Evolutionary conservation across 2,888 invertebrate genomes (phyloP).

Genomic region (Taphrorychus bicolor): DNA sequence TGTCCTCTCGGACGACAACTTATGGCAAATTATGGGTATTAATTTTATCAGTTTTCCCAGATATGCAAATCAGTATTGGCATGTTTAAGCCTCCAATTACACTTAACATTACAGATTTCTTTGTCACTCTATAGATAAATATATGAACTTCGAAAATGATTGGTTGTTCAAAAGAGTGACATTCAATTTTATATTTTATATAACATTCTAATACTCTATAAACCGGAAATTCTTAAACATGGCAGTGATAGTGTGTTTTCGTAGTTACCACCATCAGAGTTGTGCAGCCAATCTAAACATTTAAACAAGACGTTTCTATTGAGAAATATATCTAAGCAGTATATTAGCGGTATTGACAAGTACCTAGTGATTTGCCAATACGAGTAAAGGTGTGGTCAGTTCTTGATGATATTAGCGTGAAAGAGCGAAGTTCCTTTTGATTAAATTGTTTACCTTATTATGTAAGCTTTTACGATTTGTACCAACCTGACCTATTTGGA

Average conservation of each 20-base stretch:
- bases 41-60: constrained; percentile 35
- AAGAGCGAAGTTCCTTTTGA: background rate
- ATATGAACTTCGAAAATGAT: background rate
- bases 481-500: background rate
- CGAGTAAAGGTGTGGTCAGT: constrained; percentile 16
- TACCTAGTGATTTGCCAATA: constrained; percentile 10
- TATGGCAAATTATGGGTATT: constrained; percentile 45
- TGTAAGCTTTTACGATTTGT: background rate
- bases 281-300: background rate
- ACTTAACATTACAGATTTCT: background rate
- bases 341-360: constrained; percentile 10
- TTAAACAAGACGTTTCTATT: background rate
- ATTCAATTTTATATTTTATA: too few relatives aligned
- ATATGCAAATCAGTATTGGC: constrained; percentile 28
- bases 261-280: too few relatives aligned
- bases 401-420: background rate
- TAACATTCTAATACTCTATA: too few relatives aligned
- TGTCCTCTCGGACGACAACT: constrained; percentile 44
- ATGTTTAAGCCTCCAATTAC: background rate
- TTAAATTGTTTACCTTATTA: background rate
- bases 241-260: too few relatives aligned
- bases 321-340: background rate
- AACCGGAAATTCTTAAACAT: too few relatives aligned
- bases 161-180: too few relatives aligned
- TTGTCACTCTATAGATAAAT: background rate